phyloP scores from a whole-genome alignment of 2,888 invertebrate genomes.

The Luperina nickerlii region DNA sequence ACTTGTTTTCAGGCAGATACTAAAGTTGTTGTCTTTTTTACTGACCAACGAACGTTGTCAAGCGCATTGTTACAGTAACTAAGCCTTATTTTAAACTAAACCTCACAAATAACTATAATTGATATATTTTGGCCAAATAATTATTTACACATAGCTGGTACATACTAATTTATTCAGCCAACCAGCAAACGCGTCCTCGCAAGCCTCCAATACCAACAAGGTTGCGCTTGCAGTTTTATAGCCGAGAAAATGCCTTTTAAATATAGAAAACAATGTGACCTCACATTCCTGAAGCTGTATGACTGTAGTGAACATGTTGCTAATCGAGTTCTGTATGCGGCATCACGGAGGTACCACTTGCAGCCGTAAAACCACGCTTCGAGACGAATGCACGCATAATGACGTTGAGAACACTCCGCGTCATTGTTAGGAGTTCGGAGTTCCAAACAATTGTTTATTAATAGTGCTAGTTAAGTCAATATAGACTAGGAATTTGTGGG shows the following conservation, averaged over 20 bases:
- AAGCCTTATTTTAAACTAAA: constrained; percentile 1
- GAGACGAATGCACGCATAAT: constrained; percentile 58
- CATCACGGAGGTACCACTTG: constrained; percentile 78
- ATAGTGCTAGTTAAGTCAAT: constrained; percentile 47
- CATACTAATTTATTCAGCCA: constrained; percentile 33
- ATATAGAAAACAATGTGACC: constrained; percentile 78
- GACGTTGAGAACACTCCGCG: constrained; percentile 47
- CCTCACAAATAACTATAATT: neutral
- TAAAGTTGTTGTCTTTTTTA: neutral
- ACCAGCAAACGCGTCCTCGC: constrained; percentile 39
- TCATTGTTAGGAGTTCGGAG: constrained; percentile 47
- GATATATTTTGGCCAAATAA: neutral
- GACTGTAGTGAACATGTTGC: constrained; percentile 79
- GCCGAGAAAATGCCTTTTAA: constrained; percentile 72
- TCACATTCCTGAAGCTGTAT: constrained; percentile 78
- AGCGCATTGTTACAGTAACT: neutral
- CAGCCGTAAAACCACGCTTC: constrained; percentile 76
- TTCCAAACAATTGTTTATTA: constrained; percentile 50
- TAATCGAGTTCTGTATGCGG: constrained; percentile 85
- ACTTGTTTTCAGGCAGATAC: neutral
- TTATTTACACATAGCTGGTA: neutral
- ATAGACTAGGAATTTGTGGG: constrained; percentile 39
- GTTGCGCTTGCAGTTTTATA: constrained; percentile 68
- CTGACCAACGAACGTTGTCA: neutral
- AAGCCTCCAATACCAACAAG: constrained; percentile 63